Base-by-base conservation (phyloP, 2,113 vertebrate genomes). In the Sturnira hondurensis region DNA sequence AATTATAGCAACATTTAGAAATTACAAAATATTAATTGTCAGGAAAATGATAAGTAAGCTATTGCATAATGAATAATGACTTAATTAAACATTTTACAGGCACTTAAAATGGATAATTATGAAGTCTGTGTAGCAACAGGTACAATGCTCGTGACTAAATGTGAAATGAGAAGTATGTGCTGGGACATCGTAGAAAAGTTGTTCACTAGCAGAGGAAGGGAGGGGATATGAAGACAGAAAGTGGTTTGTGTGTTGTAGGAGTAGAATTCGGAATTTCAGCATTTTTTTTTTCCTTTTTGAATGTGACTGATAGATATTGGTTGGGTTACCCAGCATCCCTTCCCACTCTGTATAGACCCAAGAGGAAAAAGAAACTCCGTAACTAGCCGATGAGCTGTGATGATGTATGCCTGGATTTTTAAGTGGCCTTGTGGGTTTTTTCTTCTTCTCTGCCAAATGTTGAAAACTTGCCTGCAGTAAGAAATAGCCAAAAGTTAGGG, bases 11-110 rank as follows among this genome's bases (percentile, higher is more conserved):
- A 63, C 19, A 68, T 52, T 20, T 95, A 65, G 68, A 89, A 76
- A 92, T 82, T 50, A 36, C 45, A 26, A 93, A 93, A 71, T 56
- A 52, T 71, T 92, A 56, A 84, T 92, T 67, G 63, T 74, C 71
- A 88, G 90, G 31, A 41, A 92, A 83, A 94, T 68, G 31, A 43
- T 82, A 70, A 81, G n/a, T 91, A 91, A 76, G 71, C 96, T 84
- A 77, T 81, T 95, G 20, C 63, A 82, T 96, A 84, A 92, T 82
- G 12, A 91, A 43, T 94, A 88, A 93, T 74, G 9, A 71, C 67
- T 86, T 93, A 52, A 65, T 61, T 87, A 82, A 96, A 90, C 54
- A 28, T 67, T 85, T 70, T 43, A 63, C 4, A 52, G 41, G 20
- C 38, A 54, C 26, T 87, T 87, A 94, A 93, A 85, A 61, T 6